These are phyloP conservation scores for Canis aureus DNA, from an alignment of 2,113 vertebrate species.

Conservation along the genomic window DNA sequence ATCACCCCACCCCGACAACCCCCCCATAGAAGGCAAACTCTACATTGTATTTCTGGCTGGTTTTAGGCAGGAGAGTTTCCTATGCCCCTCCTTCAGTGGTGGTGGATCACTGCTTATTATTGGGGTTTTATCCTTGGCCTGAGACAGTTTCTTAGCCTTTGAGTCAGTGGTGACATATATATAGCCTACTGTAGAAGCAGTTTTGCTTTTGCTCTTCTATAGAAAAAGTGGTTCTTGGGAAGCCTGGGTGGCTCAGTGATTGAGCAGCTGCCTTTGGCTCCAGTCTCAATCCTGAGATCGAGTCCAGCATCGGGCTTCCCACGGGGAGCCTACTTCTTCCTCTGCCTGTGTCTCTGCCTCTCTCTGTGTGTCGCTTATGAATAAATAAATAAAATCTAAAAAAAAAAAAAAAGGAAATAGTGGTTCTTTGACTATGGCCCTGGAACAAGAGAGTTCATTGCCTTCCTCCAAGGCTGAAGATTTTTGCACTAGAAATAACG, in stretches of 20 bases:
- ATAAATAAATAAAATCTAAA: not conserved
- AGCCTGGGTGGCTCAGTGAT: fast-evolving
- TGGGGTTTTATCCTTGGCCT: not conserved
- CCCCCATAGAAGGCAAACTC: not conserved
- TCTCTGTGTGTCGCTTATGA: not conserved
- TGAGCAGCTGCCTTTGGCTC: not conserved
- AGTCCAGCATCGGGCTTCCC: not conserved
- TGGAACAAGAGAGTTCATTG: not conserved
- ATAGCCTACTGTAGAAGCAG: not conserved
- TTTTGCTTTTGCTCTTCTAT: not conserved
- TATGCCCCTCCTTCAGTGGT: not conserved
- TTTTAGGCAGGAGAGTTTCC: not conserved
- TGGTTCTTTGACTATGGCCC: not conserved
- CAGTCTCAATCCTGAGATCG: not conserved
- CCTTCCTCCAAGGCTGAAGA: not conserved
- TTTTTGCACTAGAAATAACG: not conserved
- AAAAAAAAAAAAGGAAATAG: not conserved
- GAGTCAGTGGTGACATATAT: not conserved
- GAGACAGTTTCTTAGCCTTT: not conserved
- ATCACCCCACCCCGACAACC: not conserved
- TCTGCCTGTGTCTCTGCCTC: not conserved
- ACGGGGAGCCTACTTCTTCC: not conserved
- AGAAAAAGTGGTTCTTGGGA: not conserved
- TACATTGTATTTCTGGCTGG: not conserved
- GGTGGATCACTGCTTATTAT: not conserved